Base-by-base conservation (phyloP, 2,797 vertebrate genomes). In the Salmo trutta region DNA sequence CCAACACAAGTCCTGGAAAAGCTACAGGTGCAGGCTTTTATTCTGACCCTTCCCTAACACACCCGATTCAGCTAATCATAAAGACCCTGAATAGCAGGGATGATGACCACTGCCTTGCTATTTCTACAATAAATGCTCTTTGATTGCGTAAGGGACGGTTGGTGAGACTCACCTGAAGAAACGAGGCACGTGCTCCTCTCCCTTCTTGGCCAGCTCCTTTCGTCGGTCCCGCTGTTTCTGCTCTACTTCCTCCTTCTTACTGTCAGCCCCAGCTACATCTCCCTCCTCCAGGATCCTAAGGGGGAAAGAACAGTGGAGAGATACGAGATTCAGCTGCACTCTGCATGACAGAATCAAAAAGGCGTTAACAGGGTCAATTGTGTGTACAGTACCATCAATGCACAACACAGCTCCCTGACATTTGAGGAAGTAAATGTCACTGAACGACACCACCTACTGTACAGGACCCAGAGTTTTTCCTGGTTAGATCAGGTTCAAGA, bases 241-340 rank as follows among this genome's bases (percentile, higher is more conserved):
- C 87, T 98, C 97, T 0, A 98, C 95, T 67, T 96, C 92, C 0
- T 96, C 94, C 85, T 98, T 98, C 83, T 91, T 94, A 5, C 94
- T 93, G 81, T 98, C 96, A 0, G 96, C 95, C 0, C 96, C 96
- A 0, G 92, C 84, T n/a, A 95, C 87, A 24, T 96, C 96, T 0
- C 97, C 97, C 64, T 96, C 94, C 85, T 98, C 97, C 85, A 98
- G 88, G 76, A 97, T 95, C 89, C 97, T 98, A 21, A 3, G 17
- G 17, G 59, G 17, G n/a, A 2, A 19, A 52, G 0, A 54, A 1
- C 1, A 41, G 7, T 10, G n/a, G 15, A 24, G n/a, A n/a, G 59
- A 64, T 54, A 19, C 31, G 1, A 19, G 16, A 1, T 2, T 64
- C 1, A n/a, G 0, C 24, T 54, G 1, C 52, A 16, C 8, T 19